Evolutionary conservation across 2,888 invertebrate species (phyloP).

Genomic region (Nemurella pictetii): DNA sequence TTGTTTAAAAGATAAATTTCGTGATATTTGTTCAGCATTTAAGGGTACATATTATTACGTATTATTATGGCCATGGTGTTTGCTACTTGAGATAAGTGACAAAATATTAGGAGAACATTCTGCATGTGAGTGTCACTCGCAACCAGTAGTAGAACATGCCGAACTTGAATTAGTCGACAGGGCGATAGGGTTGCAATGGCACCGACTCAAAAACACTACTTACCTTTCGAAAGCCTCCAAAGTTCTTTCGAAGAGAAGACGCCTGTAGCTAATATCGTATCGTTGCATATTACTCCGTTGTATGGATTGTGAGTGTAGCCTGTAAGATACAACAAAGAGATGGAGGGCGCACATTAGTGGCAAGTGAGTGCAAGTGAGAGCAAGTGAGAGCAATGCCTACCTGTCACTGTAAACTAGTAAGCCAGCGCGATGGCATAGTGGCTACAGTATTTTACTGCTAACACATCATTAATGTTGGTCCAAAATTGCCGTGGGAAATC

Average conservation of each 20-base stretch:
- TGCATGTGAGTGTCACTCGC: too few relatives aligned
- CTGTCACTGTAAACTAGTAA: background rate
- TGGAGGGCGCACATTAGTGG: constrained; percentile 29
- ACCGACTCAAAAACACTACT: constrained; percentile 43
- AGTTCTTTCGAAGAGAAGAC: constrained; percentile 99
- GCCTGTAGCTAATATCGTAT: constrained; percentile 99
- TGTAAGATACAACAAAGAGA: constrained; percentile 53
- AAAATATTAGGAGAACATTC: too few relatives aligned
- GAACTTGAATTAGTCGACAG: too few relatives aligned
- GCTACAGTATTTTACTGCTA: background rate
- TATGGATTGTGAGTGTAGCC: constrained; percentile 93
- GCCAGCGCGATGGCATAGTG: background rate
- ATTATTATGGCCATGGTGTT: too few relatives aligned
- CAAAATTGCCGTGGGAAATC: background rate
- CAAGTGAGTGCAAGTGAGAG: constrained; percentile 6
- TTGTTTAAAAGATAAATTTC: too few relatives aligned
- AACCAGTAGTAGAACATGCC: too few relatives aligned
- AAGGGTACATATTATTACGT: too few relatives aligned
- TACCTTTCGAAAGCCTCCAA: constrained; percentile 97
- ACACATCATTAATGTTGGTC: background rate
- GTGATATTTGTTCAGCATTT: too few relatives aligned
- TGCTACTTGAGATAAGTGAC: too few relatives aligned
- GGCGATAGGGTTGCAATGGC: background rate
- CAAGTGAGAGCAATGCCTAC: background rate
- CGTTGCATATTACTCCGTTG: constrained; percentile 98